Conservation (phyloP, 1,140 invertebrate genomes). For the Nilaparvata lugens region DNA sequence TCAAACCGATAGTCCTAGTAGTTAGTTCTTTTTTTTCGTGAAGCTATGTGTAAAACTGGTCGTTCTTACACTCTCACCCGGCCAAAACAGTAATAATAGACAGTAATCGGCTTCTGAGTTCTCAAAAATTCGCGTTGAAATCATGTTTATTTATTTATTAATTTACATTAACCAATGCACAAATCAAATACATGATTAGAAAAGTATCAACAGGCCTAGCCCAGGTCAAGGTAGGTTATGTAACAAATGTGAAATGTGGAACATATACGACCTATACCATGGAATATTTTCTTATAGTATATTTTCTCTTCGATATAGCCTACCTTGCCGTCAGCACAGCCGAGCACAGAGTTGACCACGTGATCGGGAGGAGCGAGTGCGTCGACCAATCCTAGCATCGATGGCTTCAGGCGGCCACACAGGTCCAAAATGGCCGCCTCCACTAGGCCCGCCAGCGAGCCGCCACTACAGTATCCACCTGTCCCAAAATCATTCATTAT, state of each 20-base stretch:
- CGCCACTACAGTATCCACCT: constrained; percentile 22
- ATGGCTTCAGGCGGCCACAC: constrained; percentile 52
- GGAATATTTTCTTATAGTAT: too few relatives aligned
- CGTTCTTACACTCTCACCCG: too few relatives aligned
- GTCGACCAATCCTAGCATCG: constrained; percentile 72
- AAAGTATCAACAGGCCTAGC: too few relatives aligned
- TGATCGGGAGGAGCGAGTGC: constrained; percentile 83
- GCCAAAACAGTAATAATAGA: too few relatives aligned
- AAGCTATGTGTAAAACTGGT: neutral
- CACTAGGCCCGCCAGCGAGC: constrained; percentile 35
- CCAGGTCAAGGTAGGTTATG: too few relatives aligned
- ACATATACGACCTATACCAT: too few relatives aligned
- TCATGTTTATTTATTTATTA: neutral
- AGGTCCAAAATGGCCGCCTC: constrained; percentile 44
- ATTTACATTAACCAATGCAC: too few relatives aligned
- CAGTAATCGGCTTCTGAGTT: neutral
- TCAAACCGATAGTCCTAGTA: too few relatives aligned
- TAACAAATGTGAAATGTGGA: too few relatives aligned
- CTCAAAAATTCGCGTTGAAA: neutral
- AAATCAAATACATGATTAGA: neutral
- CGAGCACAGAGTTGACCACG: constrained; percentile 69
- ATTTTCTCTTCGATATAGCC: too few relatives aligned
- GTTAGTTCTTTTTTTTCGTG: neutral
- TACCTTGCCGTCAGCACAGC: constrained; percentile 62
- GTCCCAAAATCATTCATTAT: too few relatives aligned